A percentile compares a stretch with the other conserved stretches of the same genome.
Conservation (phyloP, 2,888 invertebrate species). For the Scaptomyza parva region DNA sequence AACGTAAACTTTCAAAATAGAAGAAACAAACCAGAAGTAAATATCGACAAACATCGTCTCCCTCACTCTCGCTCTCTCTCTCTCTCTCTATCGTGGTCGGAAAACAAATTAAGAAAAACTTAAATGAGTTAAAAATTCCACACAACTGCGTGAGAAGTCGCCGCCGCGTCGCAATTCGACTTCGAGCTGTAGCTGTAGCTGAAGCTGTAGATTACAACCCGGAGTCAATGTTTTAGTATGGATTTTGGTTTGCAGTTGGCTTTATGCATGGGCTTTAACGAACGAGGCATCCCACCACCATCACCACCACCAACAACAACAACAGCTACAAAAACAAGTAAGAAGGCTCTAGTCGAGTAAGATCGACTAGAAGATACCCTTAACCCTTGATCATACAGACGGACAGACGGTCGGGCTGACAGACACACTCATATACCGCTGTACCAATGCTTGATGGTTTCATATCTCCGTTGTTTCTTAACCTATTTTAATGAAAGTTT, state of each 20-base stretch:
- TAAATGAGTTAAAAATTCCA: slow-evolving; percentile 79
- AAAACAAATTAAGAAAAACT: slow-evolving; percentile 79
- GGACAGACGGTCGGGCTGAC: no score
- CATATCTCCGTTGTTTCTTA: no score
- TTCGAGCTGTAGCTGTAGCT: slow-evolving; percentile 12
- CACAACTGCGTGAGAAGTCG: slow-evolving; percentile 79
- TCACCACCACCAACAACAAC: slow-evolving; percentile 19
- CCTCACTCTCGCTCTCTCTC: no score
- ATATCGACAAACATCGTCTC: slow-evolving; percentile 69
- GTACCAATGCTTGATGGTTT: no score
- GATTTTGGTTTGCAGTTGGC: slow-evolving; percentile 40
- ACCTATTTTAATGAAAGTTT: no score
- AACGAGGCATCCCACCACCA: slow-evolving; percentile 14
- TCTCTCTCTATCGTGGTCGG: slow-evolving; percentile 24
- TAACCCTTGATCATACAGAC: no score
- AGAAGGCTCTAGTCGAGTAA: no score
- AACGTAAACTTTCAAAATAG: slow-evolving; percentile 76
- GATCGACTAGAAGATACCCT: no score
- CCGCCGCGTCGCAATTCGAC: slow-evolving; percentile 39
- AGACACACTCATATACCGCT: no score
- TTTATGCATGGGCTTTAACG: slow-evolving; percentile 51
- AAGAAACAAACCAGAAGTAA: slow-evolving; percentile 74
- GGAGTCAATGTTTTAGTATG: slow-evolving; percentile 30
- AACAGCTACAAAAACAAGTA: no score
- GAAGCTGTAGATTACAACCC: slow-evolving; percentile 13